These are phyloP conservation scores for Melikaiella ostensackeni DNA, from an alignment of 2,888 invertebrate genomes.

Conservation along the genomic window DNA sequence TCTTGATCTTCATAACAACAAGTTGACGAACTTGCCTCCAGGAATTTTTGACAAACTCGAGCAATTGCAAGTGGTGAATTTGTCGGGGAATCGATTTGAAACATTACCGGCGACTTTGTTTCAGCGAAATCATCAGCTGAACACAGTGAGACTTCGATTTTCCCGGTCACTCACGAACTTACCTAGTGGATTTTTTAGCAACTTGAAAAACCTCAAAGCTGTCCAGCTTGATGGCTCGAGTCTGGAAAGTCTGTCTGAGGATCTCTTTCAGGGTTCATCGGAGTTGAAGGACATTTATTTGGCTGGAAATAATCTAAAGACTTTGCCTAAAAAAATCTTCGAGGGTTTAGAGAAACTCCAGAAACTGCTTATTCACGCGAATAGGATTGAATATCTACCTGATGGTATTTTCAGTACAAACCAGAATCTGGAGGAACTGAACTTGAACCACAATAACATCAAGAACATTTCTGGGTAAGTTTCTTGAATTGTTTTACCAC, in stretches of 20 bases:
- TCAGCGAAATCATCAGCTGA: conserved; percentile 79
- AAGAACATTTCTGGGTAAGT: conserved; percentile 81
- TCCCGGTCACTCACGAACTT: conserved; percentile 78
- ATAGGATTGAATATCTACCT: conserved; percentile 81
- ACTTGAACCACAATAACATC: conserved; percentile 83
- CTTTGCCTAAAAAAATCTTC: conserved; percentile 82
- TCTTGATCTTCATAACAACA: conserved; percentile 85
- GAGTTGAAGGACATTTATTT: conserved; percentile 82
- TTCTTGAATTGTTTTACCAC: not conserved
- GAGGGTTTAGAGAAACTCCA: conserved; percentile 82
- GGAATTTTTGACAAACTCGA: not conserved
- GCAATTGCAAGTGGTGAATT: conserved; percentile 47
- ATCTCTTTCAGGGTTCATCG: conserved; percentile 82
- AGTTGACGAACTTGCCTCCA: conserved; percentile 11
- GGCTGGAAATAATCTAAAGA: conserved; percentile 77
- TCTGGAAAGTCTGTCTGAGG: conserved; percentile 80
- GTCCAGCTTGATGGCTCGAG: conserved; percentile 81
- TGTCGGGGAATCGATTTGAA: conserved; percentile 83
- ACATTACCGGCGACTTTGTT: conserved; percentile 82
- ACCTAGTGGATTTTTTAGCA: conserved; percentile 81
- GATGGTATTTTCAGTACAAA: conserved; percentile 80
- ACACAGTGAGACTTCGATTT: conserved; percentile 76
- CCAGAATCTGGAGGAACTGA: conserved; percentile 53
- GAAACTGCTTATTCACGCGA: conserved; percentile 83
- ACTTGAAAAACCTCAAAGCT: conserved; percentile 80